Evolutionary conservation across 2,888 invertebrate genomes (phyloP), one percentile per base, ranked within the genome.

Genomic region (Meiosimyza platycephala): DNA sequence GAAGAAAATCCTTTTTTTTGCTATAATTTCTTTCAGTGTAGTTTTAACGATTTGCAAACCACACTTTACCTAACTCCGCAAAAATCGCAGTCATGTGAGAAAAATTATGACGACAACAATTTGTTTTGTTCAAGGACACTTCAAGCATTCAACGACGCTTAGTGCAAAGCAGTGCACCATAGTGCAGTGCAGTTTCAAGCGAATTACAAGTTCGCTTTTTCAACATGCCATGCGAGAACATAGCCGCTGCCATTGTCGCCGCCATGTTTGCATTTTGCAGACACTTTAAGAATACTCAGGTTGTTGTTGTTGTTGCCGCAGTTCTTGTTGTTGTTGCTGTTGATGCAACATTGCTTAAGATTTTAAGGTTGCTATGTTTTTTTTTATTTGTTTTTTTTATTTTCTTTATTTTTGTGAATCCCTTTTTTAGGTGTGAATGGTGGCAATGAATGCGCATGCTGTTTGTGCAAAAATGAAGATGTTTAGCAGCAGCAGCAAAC

Each of bases 91-190:
- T 63, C 52, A 57, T 66, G 57, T 76, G 72, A 71, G 76, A 72
- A 76, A 76, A 76, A 75, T 76, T 75, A 75, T 75, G 76, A 76
- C 74, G 76, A 77, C 75, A 75, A 75, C 75, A 76, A 77, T 76
- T 75, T 75, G 75, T 76, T 65, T 51, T 52, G 51, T 75, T 77
- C 78, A 78, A 78, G 78, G 78, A 78, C 78, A 77, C 72, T 66
- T 66, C 7, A 51, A 40, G 40, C 40, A 40, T 40, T 40, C 40
- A 40, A 40, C 40, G 40, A 40, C 40, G 40, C 40, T 40, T 9
- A 40, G 40, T 40, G 40, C 40, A 40, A 40, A 9, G 40, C 40
- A 40, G 7, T 40, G n/a, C n/a, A n/a, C n/a, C n/a, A n/a, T n/a
- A n/a, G n/a, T n/a, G 40, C 40, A 40, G 40, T 40, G 40, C 40